phyloP scores from a whole-genome alignment of 2,797 vertebrate genomes.

The Syncerus caffer region DNA sequence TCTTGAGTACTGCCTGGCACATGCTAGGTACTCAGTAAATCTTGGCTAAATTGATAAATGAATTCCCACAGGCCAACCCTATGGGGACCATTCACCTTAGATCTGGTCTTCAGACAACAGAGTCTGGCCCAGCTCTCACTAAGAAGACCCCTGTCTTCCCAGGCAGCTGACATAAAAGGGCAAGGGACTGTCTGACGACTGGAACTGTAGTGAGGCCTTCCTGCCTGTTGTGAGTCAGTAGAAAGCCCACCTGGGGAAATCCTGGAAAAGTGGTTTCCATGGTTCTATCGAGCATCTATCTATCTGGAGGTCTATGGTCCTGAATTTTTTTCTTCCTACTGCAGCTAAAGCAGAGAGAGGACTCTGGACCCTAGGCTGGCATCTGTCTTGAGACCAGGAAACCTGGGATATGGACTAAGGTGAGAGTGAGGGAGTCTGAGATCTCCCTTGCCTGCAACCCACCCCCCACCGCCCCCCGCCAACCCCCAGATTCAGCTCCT shows the following conservation, averaged over 20 bases:
- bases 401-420: neutral
- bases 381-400: conserved; percentile 12
- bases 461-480: too few relatives aligned
- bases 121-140: neutral
- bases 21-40: neutral
- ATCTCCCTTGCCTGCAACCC: neutral
- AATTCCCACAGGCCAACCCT: neutral
- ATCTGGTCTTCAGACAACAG: neutral
- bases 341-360: conserved; percentile 63
- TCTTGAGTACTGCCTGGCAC: neutral
- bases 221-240: conserved; percentile 79
- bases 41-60: neutral
- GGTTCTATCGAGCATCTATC: conserved; percentile 75
- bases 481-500: neutral
- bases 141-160: neutral
- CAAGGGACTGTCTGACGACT: conserved; percentile 72
- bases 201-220: conserved; percentile 72
- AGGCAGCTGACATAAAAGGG: neutral
- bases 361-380: conserved; percentile 50
- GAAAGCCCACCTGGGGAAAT: conserved; percentile 78
- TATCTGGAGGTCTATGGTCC: conserved; percentile 67
- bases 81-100: neutral
- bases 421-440: neutral
- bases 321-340: conserved; percentile 60
- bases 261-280: conserved; percentile 79